Conservation (phyloP, 2,888 invertebrate genomes). For the Sisyra nigra region DNA sequence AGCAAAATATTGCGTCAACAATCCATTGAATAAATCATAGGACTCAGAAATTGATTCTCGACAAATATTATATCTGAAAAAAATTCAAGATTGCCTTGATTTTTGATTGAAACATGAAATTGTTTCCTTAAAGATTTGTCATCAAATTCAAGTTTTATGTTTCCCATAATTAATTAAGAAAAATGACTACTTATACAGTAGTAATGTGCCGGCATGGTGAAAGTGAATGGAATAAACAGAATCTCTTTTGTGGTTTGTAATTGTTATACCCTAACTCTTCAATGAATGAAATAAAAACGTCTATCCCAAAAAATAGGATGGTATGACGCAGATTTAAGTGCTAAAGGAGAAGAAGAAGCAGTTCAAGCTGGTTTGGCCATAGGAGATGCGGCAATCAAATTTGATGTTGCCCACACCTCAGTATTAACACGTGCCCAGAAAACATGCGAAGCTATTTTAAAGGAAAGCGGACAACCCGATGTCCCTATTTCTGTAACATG, state of each 20-base stretch:
- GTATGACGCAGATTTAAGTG: constrained; percentile 26
- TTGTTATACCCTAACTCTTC: background rate
- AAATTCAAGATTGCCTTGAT: constrained; percentile 1
- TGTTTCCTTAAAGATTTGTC: background rate
- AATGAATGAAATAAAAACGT: background rate
- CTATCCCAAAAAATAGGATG: constrained; percentile 21
- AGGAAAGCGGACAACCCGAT: constrained; percentile 47
- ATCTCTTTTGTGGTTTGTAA: constrained; percentile 30
- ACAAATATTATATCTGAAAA: constrained; percentile 51
- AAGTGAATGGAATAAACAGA: constrained; percentile 36
- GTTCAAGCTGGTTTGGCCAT: constrained; percentile 54
- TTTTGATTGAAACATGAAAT: no score
- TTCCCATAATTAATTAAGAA: background rate
- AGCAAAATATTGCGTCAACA: constrained; percentile 41
- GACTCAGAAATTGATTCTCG: constrained; percentile 45
- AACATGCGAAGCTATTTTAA: constrained; percentile 50
- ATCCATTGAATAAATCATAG: constrained; percentile 35
- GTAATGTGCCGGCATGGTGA: constrained; percentile 39
- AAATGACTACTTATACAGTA: constrained; percentile 13
- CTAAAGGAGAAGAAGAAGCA: constrained; percentile 49
- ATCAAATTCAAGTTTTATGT: background rate
- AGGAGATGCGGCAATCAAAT: constrained; percentile 48
- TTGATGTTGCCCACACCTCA: constrained; percentile 71
- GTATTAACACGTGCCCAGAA: constrained; percentile 61
- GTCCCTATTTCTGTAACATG: constrained; percentile 57